Evolutionary conservation across 2,888 invertebrate species (phyloP), one percentile per base, ranked within the genome.

Genomic region (Labia minor): DNA sequence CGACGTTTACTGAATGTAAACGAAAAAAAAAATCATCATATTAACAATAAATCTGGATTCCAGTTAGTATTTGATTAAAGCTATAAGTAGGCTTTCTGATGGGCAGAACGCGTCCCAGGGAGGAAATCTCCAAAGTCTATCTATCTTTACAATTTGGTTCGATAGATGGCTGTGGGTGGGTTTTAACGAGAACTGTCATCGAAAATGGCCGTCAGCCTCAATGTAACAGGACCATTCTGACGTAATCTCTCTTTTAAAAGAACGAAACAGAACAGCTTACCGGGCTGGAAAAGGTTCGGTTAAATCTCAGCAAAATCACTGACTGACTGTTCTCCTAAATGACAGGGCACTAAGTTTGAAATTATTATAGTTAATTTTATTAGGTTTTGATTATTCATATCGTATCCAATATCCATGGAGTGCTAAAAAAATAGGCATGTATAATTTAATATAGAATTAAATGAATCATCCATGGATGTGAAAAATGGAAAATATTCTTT

Each of bases 171-270:
- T 49, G 49, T 49, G 14, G n/a, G 8, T 8, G 49, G 49, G 49
- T 49, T 49, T 49, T 49, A 49, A 49, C 49, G 49, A 49, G 49
- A 49, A 49, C 49, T 49, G 49, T 49, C 49, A 49, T 49, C 49
- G 49, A 14, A 49, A 14, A 49, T 49, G 49, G 49, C 49, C 49
- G 14, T 14, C 49, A 14, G 26, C 26, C 8, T 8, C 26, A 6
- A 8, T 3, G 26, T 8, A 26, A 26, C 26, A n/a, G n/a, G n/a
- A 6, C 26, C 49, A 49, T 3, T 49, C 8, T 49, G 49, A 16
- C 49, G 49, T 49, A n/a, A 49, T 49, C 49, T 49, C 16, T 49
- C 14, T 49, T 49, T 49, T 49, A 49, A 49, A 49, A 16, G 49
- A 16, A n/a, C 49, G n/a, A 49, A 3, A 49, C 49, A 49, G 26